These are phyloP conservation scores for Larimichthys crocea DNA, from an alignment of 2,113 vertebrate species.

Conservation along the genomic window DNA sequence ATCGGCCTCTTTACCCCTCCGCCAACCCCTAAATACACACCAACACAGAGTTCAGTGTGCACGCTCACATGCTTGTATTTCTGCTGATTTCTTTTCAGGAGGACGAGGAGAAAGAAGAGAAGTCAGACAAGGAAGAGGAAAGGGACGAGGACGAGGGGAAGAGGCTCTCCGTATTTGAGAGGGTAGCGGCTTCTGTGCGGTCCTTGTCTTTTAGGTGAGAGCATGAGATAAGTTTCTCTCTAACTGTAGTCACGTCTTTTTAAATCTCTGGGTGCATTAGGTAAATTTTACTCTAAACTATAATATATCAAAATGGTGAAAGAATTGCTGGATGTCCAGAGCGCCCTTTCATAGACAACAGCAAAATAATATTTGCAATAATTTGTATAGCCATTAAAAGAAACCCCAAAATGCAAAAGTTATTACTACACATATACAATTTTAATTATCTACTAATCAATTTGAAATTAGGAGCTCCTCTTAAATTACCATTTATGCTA, in stretches of 20 bases:
- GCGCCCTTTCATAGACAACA: too few relatives aligned
- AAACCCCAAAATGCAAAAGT: neutral
- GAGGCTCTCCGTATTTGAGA: conserved; percentile 76
- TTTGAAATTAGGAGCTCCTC: neutral
- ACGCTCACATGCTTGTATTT: conserved; percentile 9
- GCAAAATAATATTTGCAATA: too few relatives aligned
- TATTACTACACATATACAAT: neutral
- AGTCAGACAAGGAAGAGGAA: conserved; percentile 62
- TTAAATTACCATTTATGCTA: too few relatives aligned
- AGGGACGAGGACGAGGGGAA: conserved; percentile 61
- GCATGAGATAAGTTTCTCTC: neutral
- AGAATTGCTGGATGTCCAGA: neutral
- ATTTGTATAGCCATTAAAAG: neutral
- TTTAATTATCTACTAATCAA: neutral
- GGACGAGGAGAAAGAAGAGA: conserved; percentile 45
- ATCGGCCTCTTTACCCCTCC: conserved; percentile 22
- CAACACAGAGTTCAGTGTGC: conserved; percentile 3
- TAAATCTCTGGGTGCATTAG: neutral
- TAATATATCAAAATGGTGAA: neutral
- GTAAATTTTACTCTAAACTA: too few relatives aligned
- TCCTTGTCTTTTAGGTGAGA: conserved; percentile 83
- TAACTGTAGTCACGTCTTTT: neutral
- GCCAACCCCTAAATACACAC: conserved; percentile 13
- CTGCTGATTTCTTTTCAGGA: conserved; percentile 38
- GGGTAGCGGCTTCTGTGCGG: conserved; percentile 81